A percentile compares a stretch with the other conserved stretches of the same genome.
These are phyloP conservation scores for Saccostrea glomerata DNA, from an alignment of 1,140 invertebrate species.

Conservation along the genomic window DNA sequence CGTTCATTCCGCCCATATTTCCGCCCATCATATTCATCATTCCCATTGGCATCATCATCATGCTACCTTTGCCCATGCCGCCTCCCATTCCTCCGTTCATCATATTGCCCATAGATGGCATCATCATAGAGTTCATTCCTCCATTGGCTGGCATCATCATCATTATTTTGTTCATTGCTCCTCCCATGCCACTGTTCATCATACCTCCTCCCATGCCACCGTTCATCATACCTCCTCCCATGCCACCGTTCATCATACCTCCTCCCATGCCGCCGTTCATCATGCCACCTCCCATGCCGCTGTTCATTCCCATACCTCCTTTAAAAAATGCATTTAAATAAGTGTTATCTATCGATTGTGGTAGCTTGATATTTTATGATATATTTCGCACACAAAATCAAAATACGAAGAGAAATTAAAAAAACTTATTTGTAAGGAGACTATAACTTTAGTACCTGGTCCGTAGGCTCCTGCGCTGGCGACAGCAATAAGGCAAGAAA, in stretches of 20 bases:
- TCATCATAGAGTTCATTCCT: neutral
- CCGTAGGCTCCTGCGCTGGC: neutral
- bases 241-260: neutral
- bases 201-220: neutral
- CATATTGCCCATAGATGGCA: neutral
- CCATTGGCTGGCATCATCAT: too few species aligned
- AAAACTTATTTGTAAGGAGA: too few species aligned
- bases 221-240: neutral
- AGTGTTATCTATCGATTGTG: too few species aligned
- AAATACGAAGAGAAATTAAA: too few species aligned
- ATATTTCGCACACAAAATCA: too few species aligned
- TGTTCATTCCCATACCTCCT: neutral
- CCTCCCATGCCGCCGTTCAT: neutral
- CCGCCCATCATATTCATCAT: neutral
- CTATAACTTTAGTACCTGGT: too few species aligned
- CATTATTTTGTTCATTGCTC: neutral
- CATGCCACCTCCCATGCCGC: neutral
- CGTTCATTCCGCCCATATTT: neutral
- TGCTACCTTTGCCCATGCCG: neutral
- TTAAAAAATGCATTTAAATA: too few species aligned
- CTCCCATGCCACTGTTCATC: neutral
- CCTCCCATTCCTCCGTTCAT: neutral
- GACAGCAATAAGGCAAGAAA: conserved; percentile 8
- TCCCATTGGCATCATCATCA: neutral
- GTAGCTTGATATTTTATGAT: too few species aligned